Conservation (phyloP, 2,888 invertebrate genomes). For the Rhopalosiphum nymphaeae region DNA sequence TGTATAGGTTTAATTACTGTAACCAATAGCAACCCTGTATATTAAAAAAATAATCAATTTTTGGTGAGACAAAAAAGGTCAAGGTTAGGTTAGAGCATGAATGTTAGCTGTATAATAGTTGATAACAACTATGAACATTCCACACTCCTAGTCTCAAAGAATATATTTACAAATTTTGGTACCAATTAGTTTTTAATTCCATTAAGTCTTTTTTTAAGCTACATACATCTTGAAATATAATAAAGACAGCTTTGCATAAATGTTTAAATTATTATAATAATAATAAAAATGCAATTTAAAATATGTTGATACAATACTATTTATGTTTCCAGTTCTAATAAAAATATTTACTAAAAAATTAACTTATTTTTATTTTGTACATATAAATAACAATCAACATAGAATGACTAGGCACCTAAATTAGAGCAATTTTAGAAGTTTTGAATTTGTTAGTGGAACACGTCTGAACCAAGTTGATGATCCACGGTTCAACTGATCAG, state of each 20-base stretch:
- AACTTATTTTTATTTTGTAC: conserved; percentile 33
- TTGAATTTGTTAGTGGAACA: conserved; percentile 72
- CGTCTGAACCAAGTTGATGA: conserved; percentile 83
- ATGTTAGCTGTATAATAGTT: too few species aligned
- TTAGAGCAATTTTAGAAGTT: conserved; percentile 38
- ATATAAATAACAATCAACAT: conserved; percentile 44
- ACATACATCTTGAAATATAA: too few species aligned
- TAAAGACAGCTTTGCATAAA: background rate
- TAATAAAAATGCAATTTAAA: background rate
- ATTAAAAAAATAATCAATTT: too few species aligned
- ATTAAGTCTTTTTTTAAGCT: too few species aligned
- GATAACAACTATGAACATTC: too few species aligned
- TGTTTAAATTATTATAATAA: conserved; percentile 31
- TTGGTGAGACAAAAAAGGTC: too few species aligned
- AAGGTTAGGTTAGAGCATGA: too few species aligned
- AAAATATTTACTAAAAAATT: conserved; percentile 25
- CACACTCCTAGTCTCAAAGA: too few species aligned
- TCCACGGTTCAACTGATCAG: conserved; percentile 87
- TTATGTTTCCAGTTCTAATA: conserved; percentile 17
- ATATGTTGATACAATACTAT: conserved; percentile 12
- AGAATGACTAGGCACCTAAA: background rate
- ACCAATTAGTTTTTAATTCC: too few species aligned
- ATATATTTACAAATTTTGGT: too few species aligned
- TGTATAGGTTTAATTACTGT: too few species aligned
- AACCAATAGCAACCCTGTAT: too few species aligned